Evolutionary conservation across 1,140 invertebrate species (phyloP).

Genomic region (Bactericera cockerelli): DNA sequence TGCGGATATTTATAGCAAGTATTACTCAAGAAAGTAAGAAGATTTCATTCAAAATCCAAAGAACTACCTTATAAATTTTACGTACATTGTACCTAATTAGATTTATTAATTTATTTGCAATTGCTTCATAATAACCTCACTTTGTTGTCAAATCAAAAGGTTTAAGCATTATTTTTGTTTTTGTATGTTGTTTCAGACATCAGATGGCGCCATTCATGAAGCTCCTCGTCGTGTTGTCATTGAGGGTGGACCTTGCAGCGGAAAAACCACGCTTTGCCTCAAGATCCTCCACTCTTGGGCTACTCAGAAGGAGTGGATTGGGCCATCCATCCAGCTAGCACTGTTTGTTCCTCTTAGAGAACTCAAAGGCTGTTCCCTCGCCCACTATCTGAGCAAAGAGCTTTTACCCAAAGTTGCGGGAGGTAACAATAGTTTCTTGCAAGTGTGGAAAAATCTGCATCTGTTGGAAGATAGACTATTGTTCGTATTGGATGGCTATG

Average conservation of each 20-base stretch:
- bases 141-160: too few species aligned
- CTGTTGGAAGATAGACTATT: conserved; percentile 34
- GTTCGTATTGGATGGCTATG: conserved; percentile 39
- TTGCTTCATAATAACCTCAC: too few species aligned
- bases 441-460: conserved; percentile 31
- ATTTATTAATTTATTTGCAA: too few species aligned
- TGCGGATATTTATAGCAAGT: too few species aligned
- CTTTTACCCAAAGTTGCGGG: conserved; percentile 30
- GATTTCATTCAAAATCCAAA: too few species aligned
- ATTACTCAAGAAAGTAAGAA: too few species aligned
- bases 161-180: too few species aligned
- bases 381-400: conserved; percentile 33
- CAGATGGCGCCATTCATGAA: conserved; percentile 31
- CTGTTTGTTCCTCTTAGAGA: conserved; percentile 37
- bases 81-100: too few species aligned
- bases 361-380: conserved; percentile 30
- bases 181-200: conserved; percentile 28
- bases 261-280: conserved; percentile 35
- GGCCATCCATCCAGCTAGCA: conserved; percentile 28
- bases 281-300: conserved; percentile 38
- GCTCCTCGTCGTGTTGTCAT: conserved; percentile 32
- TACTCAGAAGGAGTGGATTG: conserved; percentile 29
- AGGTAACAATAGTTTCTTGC: conserved; percentile 24
- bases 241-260: conserved; percentile 36
- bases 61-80: too few species aligned